A percentile compares a stretch with the other conserved stretches of the same genome.
Conservation (phyloP, 1,140 invertebrate genomes). For the Bombus superbus region DNA sequence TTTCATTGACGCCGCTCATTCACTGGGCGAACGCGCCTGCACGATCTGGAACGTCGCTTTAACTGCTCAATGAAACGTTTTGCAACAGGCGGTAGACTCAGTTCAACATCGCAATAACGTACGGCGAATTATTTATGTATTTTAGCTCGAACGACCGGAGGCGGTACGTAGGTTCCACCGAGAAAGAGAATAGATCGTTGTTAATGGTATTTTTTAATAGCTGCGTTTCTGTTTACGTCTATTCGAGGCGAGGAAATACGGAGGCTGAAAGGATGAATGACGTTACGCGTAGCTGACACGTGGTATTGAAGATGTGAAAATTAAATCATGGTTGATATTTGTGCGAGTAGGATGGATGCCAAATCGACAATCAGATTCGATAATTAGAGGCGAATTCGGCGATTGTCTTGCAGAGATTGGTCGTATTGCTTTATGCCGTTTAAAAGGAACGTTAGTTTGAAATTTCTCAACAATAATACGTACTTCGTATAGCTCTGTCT, state of each 20-base stretch:
- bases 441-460: too few relatives aligned
- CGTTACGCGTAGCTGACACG: too few relatives aligned
- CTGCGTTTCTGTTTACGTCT: neutral
- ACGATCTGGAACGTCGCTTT: neutral
- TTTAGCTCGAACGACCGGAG: neutral
- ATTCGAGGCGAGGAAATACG: neutral
- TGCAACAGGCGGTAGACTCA: conserved; percentile 6
- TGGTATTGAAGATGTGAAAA: neutral
- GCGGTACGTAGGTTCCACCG: neutral
- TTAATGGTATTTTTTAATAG: neutral
- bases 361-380: neutral
- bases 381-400: too few relatives aligned
- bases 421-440: too few relatives aligned
- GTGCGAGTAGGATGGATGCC: neutral
- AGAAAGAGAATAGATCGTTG: neutral
- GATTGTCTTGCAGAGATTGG: too few relatives aligned
- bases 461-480: too few relatives aligned
- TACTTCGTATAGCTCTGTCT: too few relatives aligned
- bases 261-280: neutral
- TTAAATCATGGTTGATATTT: neutral
- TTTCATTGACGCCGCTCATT: conserved; percentile 41
- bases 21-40: neutral
- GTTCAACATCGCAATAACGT: neutral
- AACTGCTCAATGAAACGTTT: conserved; percentile 23
- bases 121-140: conserved; percentile 19